Evolutionary conservation across 2,888 invertebrate genomes (phyloP).

Genomic region (Troides aeacus): DNA sequence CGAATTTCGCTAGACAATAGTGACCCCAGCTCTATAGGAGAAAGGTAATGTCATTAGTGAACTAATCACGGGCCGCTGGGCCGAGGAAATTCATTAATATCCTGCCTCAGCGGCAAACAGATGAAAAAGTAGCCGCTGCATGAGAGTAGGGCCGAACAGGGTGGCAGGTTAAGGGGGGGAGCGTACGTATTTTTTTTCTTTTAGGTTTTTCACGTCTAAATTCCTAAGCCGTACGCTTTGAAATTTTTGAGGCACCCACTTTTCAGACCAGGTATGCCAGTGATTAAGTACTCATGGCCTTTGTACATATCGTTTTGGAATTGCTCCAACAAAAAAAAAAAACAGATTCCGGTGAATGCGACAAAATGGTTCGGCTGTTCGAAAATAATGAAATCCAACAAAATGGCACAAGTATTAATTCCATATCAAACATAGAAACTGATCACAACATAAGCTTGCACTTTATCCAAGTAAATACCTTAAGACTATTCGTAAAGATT

Average conservation of each 20-base stretch:
- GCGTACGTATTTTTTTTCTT: slow-evolving; percentile 33
- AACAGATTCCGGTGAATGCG: too few species aligned
- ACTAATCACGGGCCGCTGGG: slow-evolving; percentile 83
- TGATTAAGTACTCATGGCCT: slow-evolving; percentile 27
- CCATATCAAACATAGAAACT: too few species aligned
- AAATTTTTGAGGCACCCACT: slow-evolving; percentile 34
- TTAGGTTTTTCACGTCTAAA: slow-evolving; percentile 38
- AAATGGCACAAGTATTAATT: too few species aligned
- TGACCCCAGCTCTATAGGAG: slow-evolving; percentile 45
- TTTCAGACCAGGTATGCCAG: slow-evolving; percentile 27
- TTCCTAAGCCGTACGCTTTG: slow-evolving; percentile 39
- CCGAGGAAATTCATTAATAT: slow-evolving; percentile 86
- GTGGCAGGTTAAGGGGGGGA: slow-evolving; percentile 34
- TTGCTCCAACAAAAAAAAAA: too few species aligned
- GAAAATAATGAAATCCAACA: too few species aligned
- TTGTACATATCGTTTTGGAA: slow-evolving; percentile 4
- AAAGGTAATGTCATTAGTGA: slow-evolving; percentile 83
- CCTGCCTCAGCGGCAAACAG: slow-evolving; percentile 68
- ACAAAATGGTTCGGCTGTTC: too few species aligned
- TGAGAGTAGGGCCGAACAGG: slow-evolving; percentile 30
- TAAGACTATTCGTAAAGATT: too few species aligned
- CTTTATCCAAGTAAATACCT: too few species aligned
- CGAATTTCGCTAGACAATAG: slow-evolving; percentile 46
- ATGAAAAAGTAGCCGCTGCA: slow-evolving; percentile 53
- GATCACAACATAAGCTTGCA: too few species aligned